Percentiles rank a stretch among this genome's conserved stretches.
Conservation (phyloP, 53 echinoderm and acorn worm species). For the Hippasteria phrygiana region DNA sequence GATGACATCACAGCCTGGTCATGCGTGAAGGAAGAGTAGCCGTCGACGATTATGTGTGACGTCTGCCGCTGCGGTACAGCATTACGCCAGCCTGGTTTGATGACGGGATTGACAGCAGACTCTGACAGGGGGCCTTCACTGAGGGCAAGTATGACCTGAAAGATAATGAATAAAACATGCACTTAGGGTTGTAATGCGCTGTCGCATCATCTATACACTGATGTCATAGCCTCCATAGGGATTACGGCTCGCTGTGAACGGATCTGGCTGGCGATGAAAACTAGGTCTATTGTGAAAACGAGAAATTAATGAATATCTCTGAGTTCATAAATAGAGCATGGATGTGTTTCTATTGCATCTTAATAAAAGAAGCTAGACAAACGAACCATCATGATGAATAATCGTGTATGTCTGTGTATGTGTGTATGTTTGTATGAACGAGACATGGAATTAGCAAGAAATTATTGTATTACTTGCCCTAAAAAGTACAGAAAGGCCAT, state of each 20-base stretch:
- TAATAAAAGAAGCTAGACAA: no score
- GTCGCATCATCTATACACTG: not conserved
- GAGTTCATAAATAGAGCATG: no score
- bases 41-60: not conserved
- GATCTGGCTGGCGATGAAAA: not conserved
- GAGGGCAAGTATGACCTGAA: not conserved
- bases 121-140: not conserved
- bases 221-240: not conserved
- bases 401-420: no score
- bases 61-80: not conserved
- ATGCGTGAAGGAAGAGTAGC: not conserved
- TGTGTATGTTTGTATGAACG: no score
- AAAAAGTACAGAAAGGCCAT: no score
- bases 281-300: not conserved
- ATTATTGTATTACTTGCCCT: no score
- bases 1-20: not conserved
- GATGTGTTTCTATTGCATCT: no score
- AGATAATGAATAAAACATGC: not conserved
- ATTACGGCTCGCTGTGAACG: not conserved
- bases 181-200: not conserved
- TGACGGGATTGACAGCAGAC: no score
- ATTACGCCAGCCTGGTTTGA: no score
- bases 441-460: no score
- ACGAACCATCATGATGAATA: no score
- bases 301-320: no score